Conservation (phyloP, 2,113 vertebrate genomes). For the Odobenus rosmarus region DNA sequence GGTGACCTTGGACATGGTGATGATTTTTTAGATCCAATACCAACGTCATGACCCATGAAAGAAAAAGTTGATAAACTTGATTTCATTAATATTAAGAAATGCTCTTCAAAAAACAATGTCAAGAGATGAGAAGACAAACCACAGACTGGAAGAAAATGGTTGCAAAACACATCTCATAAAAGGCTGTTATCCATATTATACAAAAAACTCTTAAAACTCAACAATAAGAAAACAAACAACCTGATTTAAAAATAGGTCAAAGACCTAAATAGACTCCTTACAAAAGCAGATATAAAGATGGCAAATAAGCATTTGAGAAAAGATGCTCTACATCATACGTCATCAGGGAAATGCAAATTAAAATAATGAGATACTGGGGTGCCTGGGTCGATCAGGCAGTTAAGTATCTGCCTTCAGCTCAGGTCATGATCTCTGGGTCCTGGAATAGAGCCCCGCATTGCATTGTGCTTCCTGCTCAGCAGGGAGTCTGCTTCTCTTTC, state of each 20-base stretch:
- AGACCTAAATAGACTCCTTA: not conserved
- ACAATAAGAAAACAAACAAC: not conserved
- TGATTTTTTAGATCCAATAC: not conserved
- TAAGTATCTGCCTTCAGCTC: not conserved
- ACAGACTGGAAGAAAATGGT: not conserved
- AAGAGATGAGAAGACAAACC: not conserved
- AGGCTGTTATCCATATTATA: not conserved
- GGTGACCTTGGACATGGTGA: not conserved
- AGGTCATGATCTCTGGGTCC: not conserved
- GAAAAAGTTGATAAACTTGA: not conserved
- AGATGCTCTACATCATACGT: not conserved
- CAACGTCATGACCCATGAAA: not conserved
- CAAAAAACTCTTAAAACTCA: not conserved
- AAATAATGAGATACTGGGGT: not conserved
- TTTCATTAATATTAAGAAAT: not conserved
- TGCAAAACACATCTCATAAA: constrained; percentile 1
- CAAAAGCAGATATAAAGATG: not conserved
- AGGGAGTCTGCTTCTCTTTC: not conserved
- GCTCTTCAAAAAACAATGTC: not conserved
- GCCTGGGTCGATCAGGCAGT: no score
- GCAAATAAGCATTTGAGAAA: not conserved
- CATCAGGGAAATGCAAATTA: not conserved
- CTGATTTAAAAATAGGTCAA: not conserved
- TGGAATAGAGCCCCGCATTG: not conserved
- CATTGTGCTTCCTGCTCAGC: not conserved